These are phyloP conservation scores for Zenarchopterus dispar DNA, from an alignment of 2,797 vertebrate species.

Conservation along the genomic window DNA sequence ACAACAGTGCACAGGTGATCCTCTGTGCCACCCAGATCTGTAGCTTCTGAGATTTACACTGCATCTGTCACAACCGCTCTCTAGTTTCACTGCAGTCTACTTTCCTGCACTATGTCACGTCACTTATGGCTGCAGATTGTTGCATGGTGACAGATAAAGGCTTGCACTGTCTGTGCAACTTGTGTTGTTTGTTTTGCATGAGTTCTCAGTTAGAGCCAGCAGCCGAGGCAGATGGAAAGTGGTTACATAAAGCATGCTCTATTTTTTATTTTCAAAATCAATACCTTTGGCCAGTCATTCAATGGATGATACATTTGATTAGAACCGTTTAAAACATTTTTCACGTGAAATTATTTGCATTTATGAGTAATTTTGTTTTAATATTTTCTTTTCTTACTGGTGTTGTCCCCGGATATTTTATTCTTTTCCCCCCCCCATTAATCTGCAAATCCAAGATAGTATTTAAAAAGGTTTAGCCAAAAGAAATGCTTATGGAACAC, in stretches of 20 bases:
- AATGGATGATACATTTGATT: conserved; percentile 18
- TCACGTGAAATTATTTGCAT: background rate
- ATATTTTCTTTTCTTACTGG: background rate
- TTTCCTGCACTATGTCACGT: conserved; percentile 10
- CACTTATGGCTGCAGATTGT: conserved; percentile 35
- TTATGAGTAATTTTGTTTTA: background rate
- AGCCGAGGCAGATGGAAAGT: conserved; percentile 78
- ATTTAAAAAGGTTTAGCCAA: too few species aligned
- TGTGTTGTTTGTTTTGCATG: conserved; percentile 69
- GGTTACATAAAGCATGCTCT: conserved; percentile 78
- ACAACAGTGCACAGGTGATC: background rate
- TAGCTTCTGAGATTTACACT: conserved; percentile 3
- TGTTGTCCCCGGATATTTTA: background rate
- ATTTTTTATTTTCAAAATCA: conserved; percentile 69
- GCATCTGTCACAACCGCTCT: conserved; percentile 2
- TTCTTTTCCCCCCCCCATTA: background rate
- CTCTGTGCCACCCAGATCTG: background rate
- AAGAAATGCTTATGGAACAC: too few species aligned
- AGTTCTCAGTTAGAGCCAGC: conserved; percentile 64
- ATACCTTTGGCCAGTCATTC: conserved; percentile 59
- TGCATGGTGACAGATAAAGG: conserved; percentile 42
- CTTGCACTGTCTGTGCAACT: conserved; percentile 47
- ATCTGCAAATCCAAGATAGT: background rate
- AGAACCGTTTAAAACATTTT: background rate
- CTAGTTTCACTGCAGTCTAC: conserved; percentile 1